Percentiles rank a stretch among this genome's conserved stretches.
These are phyloP conservation scores for Notoglanidium macrostoma DNA, from an alignment of 2,797 vertebrate genomes.

Conservation along the genomic window DNA sequence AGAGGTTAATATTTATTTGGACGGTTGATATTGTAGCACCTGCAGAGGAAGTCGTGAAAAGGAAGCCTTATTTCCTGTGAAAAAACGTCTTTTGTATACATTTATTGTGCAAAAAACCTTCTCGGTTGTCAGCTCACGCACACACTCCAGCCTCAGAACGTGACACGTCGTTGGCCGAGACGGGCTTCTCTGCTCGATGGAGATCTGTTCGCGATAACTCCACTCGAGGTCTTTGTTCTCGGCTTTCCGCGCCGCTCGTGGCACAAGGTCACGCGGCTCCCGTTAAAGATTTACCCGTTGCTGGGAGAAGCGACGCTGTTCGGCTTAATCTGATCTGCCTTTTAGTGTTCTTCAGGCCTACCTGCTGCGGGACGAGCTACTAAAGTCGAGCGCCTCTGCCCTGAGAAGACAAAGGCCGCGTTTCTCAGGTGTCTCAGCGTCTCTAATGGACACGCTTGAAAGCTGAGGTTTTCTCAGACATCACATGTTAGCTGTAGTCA, in stretches of 20 bases:
- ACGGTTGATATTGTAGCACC: conserved; percentile 66
- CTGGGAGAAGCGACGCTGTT: conserved; percentile 2
- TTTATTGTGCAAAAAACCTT: neutral
- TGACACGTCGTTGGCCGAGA: conserved; percentile 13
- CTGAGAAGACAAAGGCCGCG: neutral
- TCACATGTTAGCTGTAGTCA: neutral
- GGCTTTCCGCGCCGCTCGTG: neutral
- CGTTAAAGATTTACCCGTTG: conserved; percentile 49
- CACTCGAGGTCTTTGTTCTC: conserved; percentile 26
- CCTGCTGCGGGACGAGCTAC: conserved; percentile 1
- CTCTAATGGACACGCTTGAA: neutral
- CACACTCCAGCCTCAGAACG: neutral
- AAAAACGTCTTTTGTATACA: conserved; percentile 51
- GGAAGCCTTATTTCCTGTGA: conserved; percentile 76
- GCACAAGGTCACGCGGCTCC: conserved; percentile 6
- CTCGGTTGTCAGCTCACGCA: neutral
- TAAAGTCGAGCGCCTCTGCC: neutral
- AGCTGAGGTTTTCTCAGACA: neutral
- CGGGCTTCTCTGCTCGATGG: neutral
- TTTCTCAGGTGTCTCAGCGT: conserved; percentile 22
- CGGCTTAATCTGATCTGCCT: conserved; percentile 17
- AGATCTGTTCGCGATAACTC: conserved; percentile 29
- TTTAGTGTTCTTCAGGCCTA: neutral
- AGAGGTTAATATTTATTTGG: conserved; percentile 55
- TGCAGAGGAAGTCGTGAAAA: conserved; percentile 77